Evolutionary conservation across 2,113 vertebrate genomes (phyloP), one percentile per base, ranked within the genome.

Genomic region (Caranx ignobilis): DNA sequence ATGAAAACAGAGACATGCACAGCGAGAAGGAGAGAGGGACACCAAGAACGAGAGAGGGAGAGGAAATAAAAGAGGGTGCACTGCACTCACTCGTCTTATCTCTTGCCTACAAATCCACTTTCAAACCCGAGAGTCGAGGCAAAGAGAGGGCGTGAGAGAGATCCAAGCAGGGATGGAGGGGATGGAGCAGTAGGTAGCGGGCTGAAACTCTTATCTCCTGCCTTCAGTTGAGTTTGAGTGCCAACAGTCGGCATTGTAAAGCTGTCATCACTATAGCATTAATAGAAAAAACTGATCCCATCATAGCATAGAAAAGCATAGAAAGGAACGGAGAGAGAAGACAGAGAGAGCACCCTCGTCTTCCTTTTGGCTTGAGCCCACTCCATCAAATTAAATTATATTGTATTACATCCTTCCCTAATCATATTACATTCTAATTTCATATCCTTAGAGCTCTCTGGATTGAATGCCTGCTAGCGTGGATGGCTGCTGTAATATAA

Each of bases 391-490:
- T 84, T 69, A 79, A 90, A 91, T 87, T 37, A 66, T 57, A 67
- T 69, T 77, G 79, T 79, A 85, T 82, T 79, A 83, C 75, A 81
- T 89, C 76, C 66, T 75, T 41, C 11, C 50, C 64, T 89, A 89
- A 92, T 89, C 84, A 79, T 54, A 81, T 92, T 83, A 82, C 82
- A 67, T 62, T 52, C 71, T 81, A 79, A 77, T 88, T 91, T 68
- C 82, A 81, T 87, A 81, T 88, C 82, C 75, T 56, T 56, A 4
- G 43, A 71, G 71, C 81, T 70, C 70, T 45, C 39, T n/a, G 65
- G 61, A 69, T 64, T 85, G 85, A 89, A 85, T 79, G 63, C 21
- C 78, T 79, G 61, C 57, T 81, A 41, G 32, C 26, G 7, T 11
- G 5, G 79, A 79, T 47, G 59, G 57, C 5, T 70, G 71, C 31